These are phyloP conservation scores for Diabrotica virgifera DNA, from an alignment of 1,140 invertebrate species.

Conservation along the genomic window DNA sequence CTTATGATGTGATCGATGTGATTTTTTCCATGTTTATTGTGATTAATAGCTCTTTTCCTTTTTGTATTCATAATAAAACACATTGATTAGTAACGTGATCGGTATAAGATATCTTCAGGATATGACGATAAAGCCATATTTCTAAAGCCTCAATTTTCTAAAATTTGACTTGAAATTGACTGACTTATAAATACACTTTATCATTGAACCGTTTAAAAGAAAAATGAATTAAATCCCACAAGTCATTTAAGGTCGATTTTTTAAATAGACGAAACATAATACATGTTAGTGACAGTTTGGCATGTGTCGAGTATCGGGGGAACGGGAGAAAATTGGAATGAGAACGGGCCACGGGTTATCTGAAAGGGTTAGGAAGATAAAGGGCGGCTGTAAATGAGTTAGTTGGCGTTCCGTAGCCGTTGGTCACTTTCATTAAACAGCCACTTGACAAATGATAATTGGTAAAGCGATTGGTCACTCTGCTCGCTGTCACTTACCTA, in stretches of 20 bases:
- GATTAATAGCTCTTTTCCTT: no score
- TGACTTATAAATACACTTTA: no score
- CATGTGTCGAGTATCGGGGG: conserved; percentile 39
- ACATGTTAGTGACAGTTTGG: conserved; percentile 45
- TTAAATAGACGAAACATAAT: conserved; percentile 26
- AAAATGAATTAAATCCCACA: neutral
- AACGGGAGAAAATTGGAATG: conserved; percentile 18
- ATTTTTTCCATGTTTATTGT: no score
- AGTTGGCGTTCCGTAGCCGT: conserved; percentile 39
- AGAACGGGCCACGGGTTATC: conserved; percentile 17
- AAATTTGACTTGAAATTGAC: no score
- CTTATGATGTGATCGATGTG: no score
- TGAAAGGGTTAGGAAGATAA: conserved; percentile 46
- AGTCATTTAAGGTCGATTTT: conserved; percentile 4
- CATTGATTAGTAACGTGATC: no score
- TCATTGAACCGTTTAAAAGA: neutral
- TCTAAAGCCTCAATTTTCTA: no score
- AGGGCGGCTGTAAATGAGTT: conserved; percentile 44
- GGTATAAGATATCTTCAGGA: no score
- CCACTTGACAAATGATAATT: conserved; percentile 50
- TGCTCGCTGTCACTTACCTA: conserved; percentile 43
- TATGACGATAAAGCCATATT: no score
- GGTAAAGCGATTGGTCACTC: conserved; percentile 48
- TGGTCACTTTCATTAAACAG: conserved; percentile 49
- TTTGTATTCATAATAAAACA: no score